A percentile compares a stretch with the other conserved stretches of the same genome.
Conservation (phyloP, 2,888 invertebrate genomes). For the Ophion obscuratus region DNA sequence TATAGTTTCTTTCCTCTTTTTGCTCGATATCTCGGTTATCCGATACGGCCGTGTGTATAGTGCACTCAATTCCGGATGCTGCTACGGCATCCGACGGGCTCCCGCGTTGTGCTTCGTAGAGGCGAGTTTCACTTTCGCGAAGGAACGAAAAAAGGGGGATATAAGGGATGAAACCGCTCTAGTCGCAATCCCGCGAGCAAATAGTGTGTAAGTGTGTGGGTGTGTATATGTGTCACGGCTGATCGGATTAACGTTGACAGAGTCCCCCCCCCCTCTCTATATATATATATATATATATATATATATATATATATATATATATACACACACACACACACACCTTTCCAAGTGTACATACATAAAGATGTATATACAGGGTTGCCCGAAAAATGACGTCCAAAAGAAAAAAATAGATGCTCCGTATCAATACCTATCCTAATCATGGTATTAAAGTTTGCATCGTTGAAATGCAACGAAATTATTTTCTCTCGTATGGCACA, state of each 20-base stretch:
- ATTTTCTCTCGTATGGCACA: too few species aligned
- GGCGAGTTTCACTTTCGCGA: conserved; percentile 44
- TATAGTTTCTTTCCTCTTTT: neutral
- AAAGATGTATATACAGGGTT: too few species aligned
- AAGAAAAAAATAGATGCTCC: too few species aligned
- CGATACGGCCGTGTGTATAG: neutral
- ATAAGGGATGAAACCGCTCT: conserved; percentile 24
- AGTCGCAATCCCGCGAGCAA: neutral
- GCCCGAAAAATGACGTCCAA: too few species aligned
- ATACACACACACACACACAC: too few species aligned
- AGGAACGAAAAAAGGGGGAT: conserved; percentile 25
- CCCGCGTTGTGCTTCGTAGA: neutral
- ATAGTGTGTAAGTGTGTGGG: neutral
- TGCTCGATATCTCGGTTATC: conserved; percentile 14
- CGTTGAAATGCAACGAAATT: too few species aligned
- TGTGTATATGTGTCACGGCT: conserved; percentile 3
- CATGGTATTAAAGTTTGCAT: too few species aligned
- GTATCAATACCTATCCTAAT: too few species aligned
- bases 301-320: too few species aligned
- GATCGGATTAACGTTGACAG: conserved; percentile 36
- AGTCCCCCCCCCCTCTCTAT: neutral
- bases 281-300: too few species aligned
- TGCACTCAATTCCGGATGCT: conserved; percentile 22
- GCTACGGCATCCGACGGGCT: too few species aligned
- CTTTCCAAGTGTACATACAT: too few species aligned